Conservation (phyloP, 2,888 invertebrate species). For the Drosophila neonasuta region DNA sequence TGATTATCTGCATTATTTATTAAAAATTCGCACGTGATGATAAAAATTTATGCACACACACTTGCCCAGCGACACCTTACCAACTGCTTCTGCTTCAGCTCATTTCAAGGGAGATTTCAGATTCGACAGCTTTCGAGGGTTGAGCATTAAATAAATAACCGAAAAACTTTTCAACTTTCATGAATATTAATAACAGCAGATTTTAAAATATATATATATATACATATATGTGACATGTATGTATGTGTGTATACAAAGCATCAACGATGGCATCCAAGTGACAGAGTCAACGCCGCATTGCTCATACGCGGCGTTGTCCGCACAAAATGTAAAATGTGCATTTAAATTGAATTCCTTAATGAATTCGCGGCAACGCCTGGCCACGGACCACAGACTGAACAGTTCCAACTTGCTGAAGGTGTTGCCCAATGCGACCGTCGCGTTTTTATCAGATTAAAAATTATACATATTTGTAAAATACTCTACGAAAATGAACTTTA, state of each 20-base stretch:
- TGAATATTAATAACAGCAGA: conserved; percentile 75
- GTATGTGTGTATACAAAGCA: conserved; percentile 19
- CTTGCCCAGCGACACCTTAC: conserved; percentile 32
- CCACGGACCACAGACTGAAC: conserved; percentile 40
- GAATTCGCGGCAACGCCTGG: conserved; percentile 61
- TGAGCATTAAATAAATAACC: conserved; percentile 74
- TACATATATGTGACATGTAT: background rate
- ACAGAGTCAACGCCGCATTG: conserved; percentile 53
- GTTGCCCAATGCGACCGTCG: conserved; percentile 50
- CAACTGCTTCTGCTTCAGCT: conserved; percentile 20
- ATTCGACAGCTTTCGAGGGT: conserved; percentile 14
- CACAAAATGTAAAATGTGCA: conserved; percentile 67
- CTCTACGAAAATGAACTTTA: background rate
- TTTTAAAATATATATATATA: conserved; percentile 42
- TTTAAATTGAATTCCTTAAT: conserved; percentile 76
- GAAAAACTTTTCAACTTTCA: conserved; percentile 72
- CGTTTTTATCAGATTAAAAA: conserved; percentile 61
- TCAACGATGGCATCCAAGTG: conserved; percentile 49
- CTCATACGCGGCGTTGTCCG: conserved; percentile 55
- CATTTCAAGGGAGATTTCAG: background rate
- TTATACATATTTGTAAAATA: conserved; percentile 35
- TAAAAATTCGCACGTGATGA: conserved; percentile 48
- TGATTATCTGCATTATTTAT: conserved; percentile 60
- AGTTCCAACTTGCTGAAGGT: conserved; percentile 35
- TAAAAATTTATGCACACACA: conserved; percentile 59